These are phyloP conservation scores for Acyrthosiphon pisum DNA, from an alignment of 1,140 invertebrate species.

Conservation along the genomic window DNA sequence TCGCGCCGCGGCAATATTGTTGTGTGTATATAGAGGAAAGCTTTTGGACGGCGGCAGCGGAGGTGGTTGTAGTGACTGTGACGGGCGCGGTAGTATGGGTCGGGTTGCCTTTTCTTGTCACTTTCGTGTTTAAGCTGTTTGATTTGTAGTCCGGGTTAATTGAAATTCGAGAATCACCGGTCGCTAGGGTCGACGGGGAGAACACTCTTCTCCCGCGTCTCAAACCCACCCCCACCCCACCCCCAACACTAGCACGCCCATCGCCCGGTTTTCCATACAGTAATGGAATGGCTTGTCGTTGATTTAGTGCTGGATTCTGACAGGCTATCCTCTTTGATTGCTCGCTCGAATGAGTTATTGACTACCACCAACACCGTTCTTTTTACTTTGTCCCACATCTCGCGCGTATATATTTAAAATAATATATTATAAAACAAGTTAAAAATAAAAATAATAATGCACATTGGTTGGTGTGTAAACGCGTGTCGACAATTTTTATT, in stretches of 20 bases:
- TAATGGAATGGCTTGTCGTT: constrained; percentile 57
- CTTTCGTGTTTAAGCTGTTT: constrained; percentile 56
- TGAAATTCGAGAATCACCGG: constrained; percentile 57
- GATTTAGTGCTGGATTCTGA: constrained; percentile 55
- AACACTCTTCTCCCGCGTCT: neutral
- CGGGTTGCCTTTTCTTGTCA: constrained; percentile 56
- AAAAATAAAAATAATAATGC: neutral
- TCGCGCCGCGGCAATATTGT: constrained; percentile 21
- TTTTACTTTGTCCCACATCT: neutral
- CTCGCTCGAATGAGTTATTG: constrained; percentile 56
- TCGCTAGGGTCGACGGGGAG: constrained; percentile 42
- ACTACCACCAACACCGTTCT: neutral
- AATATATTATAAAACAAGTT: neutral
- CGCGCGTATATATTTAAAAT: neutral
- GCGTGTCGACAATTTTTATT: neutral
- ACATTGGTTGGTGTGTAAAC: neutral
- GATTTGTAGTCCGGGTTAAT: constrained; percentile 57
- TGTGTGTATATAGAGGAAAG: constrained; percentile 32
- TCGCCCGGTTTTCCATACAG: constrained; percentile 19
- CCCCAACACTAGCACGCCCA: neutral
- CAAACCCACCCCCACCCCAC: neutral
- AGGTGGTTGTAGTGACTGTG: neutral
- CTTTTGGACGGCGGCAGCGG: neutral
- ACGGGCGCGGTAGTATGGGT: neutral
- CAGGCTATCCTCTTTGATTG: constrained; percentile 56